These are phyloP conservation scores for Cosmia pyralina DNA, from an alignment of 2,888 invertebrate genomes.

Conservation along the genomic window DNA sequence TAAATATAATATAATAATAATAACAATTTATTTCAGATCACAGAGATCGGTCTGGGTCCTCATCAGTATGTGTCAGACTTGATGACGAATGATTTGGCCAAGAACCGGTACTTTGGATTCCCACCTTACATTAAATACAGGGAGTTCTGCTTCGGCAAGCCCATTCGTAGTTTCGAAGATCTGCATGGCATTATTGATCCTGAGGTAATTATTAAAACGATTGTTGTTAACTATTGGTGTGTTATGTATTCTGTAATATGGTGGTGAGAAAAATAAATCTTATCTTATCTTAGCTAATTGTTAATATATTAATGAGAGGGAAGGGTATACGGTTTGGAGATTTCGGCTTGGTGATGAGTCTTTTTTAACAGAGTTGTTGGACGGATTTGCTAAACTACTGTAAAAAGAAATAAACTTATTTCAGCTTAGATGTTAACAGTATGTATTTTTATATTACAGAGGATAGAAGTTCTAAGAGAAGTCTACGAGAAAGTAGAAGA, in stretches of 20 bases:
- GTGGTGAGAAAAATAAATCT: no score
- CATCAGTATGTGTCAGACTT: slow-evolving; percentile 73
- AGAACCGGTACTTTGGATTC: slow-evolving; percentile 94
- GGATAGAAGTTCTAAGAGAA: slow-evolving; percentile 72
- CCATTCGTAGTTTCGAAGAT: slow-evolving; percentile 87
- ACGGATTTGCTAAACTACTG: no score
- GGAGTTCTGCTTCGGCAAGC: slow-evolving; percentile 94
- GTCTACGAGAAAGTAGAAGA: slow-evolving; percentile 92
- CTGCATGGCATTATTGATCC: slow-evolving; percentile 66
- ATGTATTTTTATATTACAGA: slow-evolving; percentile 65
- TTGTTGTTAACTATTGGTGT: no score
- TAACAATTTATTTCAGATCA: slow-evolving; percentile 75
- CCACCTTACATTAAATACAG: slow-evolving; percentile 96
- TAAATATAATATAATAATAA: no score
- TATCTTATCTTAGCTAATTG: no score
- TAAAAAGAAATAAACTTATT: background rate
- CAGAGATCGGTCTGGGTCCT: slow-evolving; percentile 72
- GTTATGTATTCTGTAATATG: no score
- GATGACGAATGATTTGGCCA: slow-evolving; percentile 74
- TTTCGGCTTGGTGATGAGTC: background rate
- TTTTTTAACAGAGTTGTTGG: background rate
- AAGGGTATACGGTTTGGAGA: no score
- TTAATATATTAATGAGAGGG: background rate
- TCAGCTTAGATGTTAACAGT: background rate
- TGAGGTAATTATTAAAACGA: slow-evolving; percentile 68